A percentile compares a stretch with the other conserved stretches of the same genome.
Evolutionary conservation across 2,113 vertebrate genomes (phyloP).

Genomic region (Ceyx margarethae): DNA sequence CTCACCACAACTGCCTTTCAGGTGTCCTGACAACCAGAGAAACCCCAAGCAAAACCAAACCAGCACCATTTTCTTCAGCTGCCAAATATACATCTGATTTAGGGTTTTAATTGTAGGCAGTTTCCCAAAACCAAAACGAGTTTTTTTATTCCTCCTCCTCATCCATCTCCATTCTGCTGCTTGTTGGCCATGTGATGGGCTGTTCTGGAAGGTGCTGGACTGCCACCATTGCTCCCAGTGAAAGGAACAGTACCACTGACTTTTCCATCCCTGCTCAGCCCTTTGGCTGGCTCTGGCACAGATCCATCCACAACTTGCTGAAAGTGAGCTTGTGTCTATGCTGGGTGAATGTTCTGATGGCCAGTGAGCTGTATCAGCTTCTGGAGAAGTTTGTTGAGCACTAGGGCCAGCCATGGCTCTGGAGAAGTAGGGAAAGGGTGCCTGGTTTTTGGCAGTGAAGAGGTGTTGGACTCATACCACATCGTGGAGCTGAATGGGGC

Average conservation of each 20-base stretch:
- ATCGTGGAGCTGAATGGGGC: fast-evolving
- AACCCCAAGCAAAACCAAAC: not conserved
- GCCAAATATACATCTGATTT: not conserved
- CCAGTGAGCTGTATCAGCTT: not conserved
- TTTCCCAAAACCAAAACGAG: not conserved
- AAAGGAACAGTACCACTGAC: not conserved
- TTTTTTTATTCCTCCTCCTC: not conserved
- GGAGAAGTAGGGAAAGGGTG: not conserved
- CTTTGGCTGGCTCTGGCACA: not conserved
- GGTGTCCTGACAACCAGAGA: not conserved
- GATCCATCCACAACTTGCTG: not conserved
- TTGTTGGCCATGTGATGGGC: not conserved
- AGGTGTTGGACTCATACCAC: fast-evolving
- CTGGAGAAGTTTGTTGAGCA: not conserved
- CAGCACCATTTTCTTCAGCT: not conserved
- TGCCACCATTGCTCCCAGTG: not conserved
- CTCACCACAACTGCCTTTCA: too few species aligned
- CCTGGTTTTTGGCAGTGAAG: not conserved
- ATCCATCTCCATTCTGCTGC: not conserved
- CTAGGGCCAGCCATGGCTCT: not conserved
- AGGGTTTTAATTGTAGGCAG: not conserved
- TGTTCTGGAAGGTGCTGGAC: not conserved
- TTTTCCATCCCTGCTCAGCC: not conserved
- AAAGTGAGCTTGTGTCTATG: not conserved
- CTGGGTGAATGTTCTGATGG: not conserved